Base-by-base conservation (phyloP, 2,888 invertebrate species). In the Bellardia bayeri region DNA sequence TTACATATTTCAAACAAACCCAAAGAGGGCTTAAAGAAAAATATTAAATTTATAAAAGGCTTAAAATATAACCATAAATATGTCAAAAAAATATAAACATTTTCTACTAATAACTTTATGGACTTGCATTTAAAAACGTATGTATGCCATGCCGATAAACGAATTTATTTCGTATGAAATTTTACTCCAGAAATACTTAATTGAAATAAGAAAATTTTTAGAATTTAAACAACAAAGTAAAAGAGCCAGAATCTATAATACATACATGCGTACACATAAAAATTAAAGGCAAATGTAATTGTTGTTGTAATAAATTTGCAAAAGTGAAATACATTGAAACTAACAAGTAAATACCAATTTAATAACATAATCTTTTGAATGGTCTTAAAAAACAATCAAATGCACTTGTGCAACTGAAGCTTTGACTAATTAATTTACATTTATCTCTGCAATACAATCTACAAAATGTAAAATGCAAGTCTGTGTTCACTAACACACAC, bases 401-500 rank as follows among this genome's bases (percentile, higher is more conserved):
- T 84, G 86, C 88, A 89, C 88, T 89, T 86, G 87, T 84, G 85
- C 83, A 86, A 87, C 78, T 85, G 82, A 87, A 83, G 82, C 88
- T 88, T 88, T 85, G 87, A 89, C 88, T 89, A 89, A 89, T 89
- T 89, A 89, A 89, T 89, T 89, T 89, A 87, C 87, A 89, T 89
- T 88, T 88, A 88, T 88, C 88, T 86, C 80, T 82, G 79, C 83
- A 86, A 81, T 85, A 78, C 84, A 86, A 78, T 84, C 78, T 80
- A 83, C 49, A 72, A 79, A 75, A 82, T 83, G 80, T 64, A 79
- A 45, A 66, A 82, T 54, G 30, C 33, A 51, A 23, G 56, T 49
- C 68, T 69, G 45, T 14, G 68, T 7, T 68, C 33, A 74, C 69
- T 2, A 3, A 11, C 37, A 37, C 23, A 69, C 58, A 33, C 16